These are phyloP conservation scores for Himantopus leucocephalus DNA, from an alignment of 2,113 vertebrate species.

Conservation along the genomic window DNA sequence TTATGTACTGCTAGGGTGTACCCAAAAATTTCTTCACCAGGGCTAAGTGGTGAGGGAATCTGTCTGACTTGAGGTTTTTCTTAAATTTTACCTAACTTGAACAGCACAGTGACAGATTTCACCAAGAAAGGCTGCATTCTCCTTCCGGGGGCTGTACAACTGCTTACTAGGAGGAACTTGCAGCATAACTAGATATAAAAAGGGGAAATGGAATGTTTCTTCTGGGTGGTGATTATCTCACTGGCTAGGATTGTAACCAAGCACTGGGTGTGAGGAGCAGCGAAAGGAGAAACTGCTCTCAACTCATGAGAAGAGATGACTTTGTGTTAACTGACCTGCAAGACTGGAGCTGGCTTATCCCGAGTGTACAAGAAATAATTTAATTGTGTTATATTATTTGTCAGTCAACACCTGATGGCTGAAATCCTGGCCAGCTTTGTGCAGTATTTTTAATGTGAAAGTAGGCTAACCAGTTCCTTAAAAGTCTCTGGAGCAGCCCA, in stretches of 20 bases:
- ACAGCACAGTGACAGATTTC: not conserved
- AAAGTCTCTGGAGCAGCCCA: slow-evolving; percentile 6
- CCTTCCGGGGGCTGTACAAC: slow-evolving; percentile 9
- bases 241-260: slow-evolving; percentile 66
- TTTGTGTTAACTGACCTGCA: slow-evolving; percentile 11
- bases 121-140: slow-evolving; percentile 16
- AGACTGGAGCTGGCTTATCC: not conserved
- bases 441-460: not conserved
- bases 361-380: not conserved
- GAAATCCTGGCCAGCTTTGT: not conserved
- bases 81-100: slow-evolving; percentile 13
- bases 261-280: slow-evolving; percentile 36
- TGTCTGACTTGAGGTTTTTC: not conserved
- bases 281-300: slow-evolving; percentile 29
- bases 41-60: not conserved
- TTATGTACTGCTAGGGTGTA: not conserved
- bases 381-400: not conserved
- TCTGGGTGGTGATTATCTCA: slow-evolving; percentile 58
- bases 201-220: slow-evolving; percentile 65
- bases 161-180: slow-evolving; percentile 42
- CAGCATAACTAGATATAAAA: slow-evolving; percentile 63
- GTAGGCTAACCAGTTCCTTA: not conserved
- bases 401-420: not conserved
- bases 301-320: slow-evolving; percentile 7
- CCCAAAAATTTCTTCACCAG: not conserved